Evolutionary conservation across 2,113 vertebrate genomes (phyloP).

Genomic region (Andinoacara biseriatus): DNA sequence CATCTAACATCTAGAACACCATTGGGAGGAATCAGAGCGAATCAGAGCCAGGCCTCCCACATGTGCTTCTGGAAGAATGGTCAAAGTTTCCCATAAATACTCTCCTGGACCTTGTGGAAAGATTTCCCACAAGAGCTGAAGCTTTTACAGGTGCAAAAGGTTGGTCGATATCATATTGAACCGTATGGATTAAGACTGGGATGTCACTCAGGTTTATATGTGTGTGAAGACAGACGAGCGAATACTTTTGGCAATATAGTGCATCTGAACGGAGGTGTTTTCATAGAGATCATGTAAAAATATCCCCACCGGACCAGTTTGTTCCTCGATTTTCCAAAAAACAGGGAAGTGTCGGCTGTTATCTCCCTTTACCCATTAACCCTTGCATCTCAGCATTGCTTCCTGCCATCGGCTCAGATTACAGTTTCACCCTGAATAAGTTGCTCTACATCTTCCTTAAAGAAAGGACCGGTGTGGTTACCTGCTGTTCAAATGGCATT

Average conservation of each 20-base stretch:
- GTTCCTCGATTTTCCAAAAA: constrained; percentile 9
- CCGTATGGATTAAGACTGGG: too few species aligned
- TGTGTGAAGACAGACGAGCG: too few species aligned
- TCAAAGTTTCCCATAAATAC: too few species aligned
- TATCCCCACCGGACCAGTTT: neutral
- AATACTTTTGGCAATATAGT: too few species aligned
- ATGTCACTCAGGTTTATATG: too few species aligned
- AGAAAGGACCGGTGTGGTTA: neutral
- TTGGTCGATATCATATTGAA: too few species aligned
- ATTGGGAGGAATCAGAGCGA: too few species aligned
- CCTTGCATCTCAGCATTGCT: neutral
- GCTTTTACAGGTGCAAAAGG: too few species aligned
- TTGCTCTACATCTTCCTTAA: neutral
- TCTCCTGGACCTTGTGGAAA: too few species aligned
- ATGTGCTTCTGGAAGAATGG: too few species aligned
- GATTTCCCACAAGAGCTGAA: too few species aligned
- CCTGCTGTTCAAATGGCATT: neutral
- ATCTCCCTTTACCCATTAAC: constrained; percentile 2
- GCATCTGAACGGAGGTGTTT: neutral
- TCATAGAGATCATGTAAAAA: neutral
- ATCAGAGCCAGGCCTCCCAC: too few species aligned
- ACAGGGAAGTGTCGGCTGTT: constrained; percentile 11
- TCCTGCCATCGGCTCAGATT: constrained; percentile 24
- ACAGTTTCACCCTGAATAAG: neutral
- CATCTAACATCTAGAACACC: neutral